Base-by-base conservation (phyloP, 2,888 invertebrate species). In the Carabus problematicus region DNA sequence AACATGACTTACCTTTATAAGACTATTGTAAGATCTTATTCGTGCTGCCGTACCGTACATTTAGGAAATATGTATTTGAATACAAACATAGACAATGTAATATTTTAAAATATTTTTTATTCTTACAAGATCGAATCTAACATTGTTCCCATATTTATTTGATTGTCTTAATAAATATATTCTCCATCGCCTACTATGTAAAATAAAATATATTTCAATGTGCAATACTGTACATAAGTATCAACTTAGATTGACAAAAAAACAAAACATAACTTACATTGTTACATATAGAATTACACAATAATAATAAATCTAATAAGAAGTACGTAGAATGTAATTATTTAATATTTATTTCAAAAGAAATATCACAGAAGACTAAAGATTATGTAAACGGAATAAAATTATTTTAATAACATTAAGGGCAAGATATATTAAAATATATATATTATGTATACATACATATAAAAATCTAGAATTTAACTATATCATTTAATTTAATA, bases 311-410 rank as follows among this genome's bases (percentile, higher is more conserved):
- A 55, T n/a, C 8, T 18, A 55, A 8, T 8, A 55, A 18, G 8
- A 29, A 11, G 29, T 19, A 40, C 29, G 14, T n/a, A 40, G 29
- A 56, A 56, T 19, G 40, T 29, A 29, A 8, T 19, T 56, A 19
- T 56, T 56, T 56, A 19, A 45, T 12, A 45, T 56, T 56, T 8
- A 18, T 29, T 56, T 56, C 41, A 68, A 70, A 72, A 70, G 60
- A 59, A 66, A 74, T 70, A 71, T 77, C 74, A 72, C 75, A 78
- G 72, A 77, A 75, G 76, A 79, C 77, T 77, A 75, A 71, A 71
- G 2, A 29, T 29, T 29, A 70, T 67, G 62, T 71, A 62, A 71
- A 71, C 72, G 72, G 72, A 73, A 74, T 54, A 49, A 39, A 64
- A 45, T 12, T 45, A 45, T 52, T 14, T 14, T 52, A 1, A 14